Base-by-base conservation (phyloP, 2,888 invertebrate genomes). In the Microctonus brassicae region DNA sequence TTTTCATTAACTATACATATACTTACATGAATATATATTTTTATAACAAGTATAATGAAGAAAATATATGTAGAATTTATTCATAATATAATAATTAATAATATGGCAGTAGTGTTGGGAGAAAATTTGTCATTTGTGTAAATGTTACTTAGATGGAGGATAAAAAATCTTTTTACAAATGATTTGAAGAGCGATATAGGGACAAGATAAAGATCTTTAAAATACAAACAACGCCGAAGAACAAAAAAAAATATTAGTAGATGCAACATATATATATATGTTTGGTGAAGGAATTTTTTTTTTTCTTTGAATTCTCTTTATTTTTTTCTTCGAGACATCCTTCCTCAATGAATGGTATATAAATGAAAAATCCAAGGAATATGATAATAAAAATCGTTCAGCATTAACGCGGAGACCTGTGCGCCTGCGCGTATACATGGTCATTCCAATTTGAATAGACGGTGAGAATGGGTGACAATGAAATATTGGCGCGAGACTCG, bases 321-420 rank as follows among this genome's bases (percentile, higher is more conserved):
- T 62, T 39, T 5, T 57, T 29, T 60, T 22, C 52, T 47, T 61
- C n/a, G 13, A 22, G 58, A 29, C 60, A 36, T 13, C 60, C 17
- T 47, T 47, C 20, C 11, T 22, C 20, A 68, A 60, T 34, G 20
- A 61, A 17, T 47, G 47, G 7, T 17, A 47, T 3, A 62, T 26
- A 77, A 77, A 78, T 83, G 82, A 83, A 81, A 82, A 82, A 83
- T 82, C 80, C 70, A 61, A 66, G 57, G 75, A 79, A 82, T 82
- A 82, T 82, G 82, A 82, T 82, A 81, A 82, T 83, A 80, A 78
- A 78, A 79, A 80, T 52, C 47, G 58, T 65, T 65, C 26, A 29
- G 57, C 26, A 29, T 24, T 13, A 29, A n/a, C 29, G 13, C 24
- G 13, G 20, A 1, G 24, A n/a, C 17, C 42, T 61, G 39, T n/a